Evolutionary conservation across 2,797 vertebrate genomes (phyloP), one percentile per base, ranked within the genome.

Genomic region (Girardinus metallicus): DNA sequence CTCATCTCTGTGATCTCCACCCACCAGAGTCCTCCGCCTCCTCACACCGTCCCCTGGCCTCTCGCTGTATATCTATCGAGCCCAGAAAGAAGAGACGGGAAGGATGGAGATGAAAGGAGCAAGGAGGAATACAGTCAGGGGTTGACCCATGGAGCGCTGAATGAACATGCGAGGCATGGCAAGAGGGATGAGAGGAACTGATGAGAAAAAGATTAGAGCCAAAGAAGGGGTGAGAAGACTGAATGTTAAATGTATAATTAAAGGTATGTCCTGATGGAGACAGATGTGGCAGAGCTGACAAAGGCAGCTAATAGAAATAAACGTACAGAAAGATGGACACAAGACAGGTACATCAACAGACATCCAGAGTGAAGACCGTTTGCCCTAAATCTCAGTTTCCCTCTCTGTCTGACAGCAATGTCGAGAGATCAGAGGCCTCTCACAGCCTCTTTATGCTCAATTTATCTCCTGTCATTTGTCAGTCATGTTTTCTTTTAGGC

Each of bases 1-100:
- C 90, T 92, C 92, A 91, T 94, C 93, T 94, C 93, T 92, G 88
- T 93, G 91, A 95, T 93, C 93, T 90, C 88, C 87, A 86, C 86
- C 89, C 86, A 82, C 86, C 89, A 85, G 76, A 77, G 80, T 89
- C 88, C 90, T 89, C 89, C 76, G 77, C 87, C 90, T 91, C 86
- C 86, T 82, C 64, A 71, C 73, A 7, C 84, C 83, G 74, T 89
- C 79, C 82, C 82, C 83, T 80, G 79, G 76, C 79, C 78, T 29
- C 66, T 23, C 23, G 49, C 60, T 77, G 73, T 73, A 73, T 68
- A 68, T 71, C 83, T 75, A 1, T 86, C 82, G 81, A 80, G 81
- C 90, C 83, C 89, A 81, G 84, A 84, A 82, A 93, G 87, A 83
- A 80, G 78, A 84, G 84, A 80, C 77, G 80, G 83, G 87, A 90